These are phyloP conservation scores for Plebejus anna DNA, from an alignment of 2,888 invertebrate species.

Conservation along the genomic window DNA sequence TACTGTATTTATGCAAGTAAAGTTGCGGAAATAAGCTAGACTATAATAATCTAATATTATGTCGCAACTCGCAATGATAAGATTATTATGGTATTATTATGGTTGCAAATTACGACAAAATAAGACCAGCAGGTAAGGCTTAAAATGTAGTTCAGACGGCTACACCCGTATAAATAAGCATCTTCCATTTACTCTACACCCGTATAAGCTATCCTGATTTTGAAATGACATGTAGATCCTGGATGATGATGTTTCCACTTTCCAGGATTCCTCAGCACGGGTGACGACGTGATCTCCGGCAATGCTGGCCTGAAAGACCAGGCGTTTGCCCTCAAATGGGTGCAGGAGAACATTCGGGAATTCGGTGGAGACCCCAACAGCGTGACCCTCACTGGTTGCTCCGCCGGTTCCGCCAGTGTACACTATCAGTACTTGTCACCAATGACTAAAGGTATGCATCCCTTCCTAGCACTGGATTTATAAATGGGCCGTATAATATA, in stretches of 20 bases:
- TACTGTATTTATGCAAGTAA: not conserved
- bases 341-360: slow-evolving; percentile 77
- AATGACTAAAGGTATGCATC: slow-evolving; percentile 48
- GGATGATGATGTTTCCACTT: not conserved
- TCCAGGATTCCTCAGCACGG: slow-evolving; percentile 83
- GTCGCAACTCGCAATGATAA: not conserved
- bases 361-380: slow-evolving; percentile 75
- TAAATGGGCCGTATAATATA: too few species aligned
- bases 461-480: not conserved
- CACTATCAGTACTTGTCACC: slow-evolving; percentile 82
- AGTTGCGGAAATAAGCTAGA: not conserved
- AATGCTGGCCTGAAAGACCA: slow-evolving; percentile 85
- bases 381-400: slow-evolving; percentile 79
- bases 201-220: too few species aligned
- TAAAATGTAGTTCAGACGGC: not conserved
- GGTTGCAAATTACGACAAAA: not conserved
- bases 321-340: slow-evolving; percentile 81
- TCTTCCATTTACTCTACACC: not conserved
- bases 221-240: not conserved
- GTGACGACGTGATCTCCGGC: slow-evolving; percentile 80
- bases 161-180: not conserved
- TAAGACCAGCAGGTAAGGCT: not conserved
- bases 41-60: not conserved
- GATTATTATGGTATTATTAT: not conserved
- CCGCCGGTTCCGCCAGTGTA: slow-evolving; percentile 83